These are phyloP conservation scores for Cebus imitator DNA, from an alignment of 2,113 vertebrate species.

Conservation along the genomic window DNA sequence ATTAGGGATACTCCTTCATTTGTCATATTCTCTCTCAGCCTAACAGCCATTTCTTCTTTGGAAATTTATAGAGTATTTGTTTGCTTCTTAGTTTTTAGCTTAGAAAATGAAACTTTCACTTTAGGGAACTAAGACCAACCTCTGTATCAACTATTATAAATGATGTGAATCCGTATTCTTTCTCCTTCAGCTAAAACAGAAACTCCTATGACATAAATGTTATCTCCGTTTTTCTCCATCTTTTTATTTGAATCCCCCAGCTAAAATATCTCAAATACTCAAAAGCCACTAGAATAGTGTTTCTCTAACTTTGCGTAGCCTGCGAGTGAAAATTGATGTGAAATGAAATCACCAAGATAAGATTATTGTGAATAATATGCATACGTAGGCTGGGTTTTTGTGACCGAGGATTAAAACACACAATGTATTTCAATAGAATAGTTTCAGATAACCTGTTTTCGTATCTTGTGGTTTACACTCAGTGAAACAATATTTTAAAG, in stretches of 20 bases:
- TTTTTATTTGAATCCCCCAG: neutral
- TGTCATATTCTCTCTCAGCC: neutral
- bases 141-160: neutral
- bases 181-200: neutral
- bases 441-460: neutral
- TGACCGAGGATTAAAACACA: neutral
- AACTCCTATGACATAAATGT: neutral
- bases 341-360: neutral
- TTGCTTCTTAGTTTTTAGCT: neutral
- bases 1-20: neutral
- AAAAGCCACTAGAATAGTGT: neutral
- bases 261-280: neutral
- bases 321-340: neutral
- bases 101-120: neutral
- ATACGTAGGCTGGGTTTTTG: neutral
- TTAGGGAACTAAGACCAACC: neutral
- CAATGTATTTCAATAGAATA: neutral
- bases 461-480: neutral
- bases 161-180: rapidly evolving
- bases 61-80: neutral
- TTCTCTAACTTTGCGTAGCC: neutral
- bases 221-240: neutral
- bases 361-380: neutral
- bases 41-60: neutral
- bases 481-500: neutral